Evolutionary conservation across 2,888 invertebrate genomes (phyloP), one percentile per base, ranked within the genome.

Genomic region (Andrena bicolor): DNA sequence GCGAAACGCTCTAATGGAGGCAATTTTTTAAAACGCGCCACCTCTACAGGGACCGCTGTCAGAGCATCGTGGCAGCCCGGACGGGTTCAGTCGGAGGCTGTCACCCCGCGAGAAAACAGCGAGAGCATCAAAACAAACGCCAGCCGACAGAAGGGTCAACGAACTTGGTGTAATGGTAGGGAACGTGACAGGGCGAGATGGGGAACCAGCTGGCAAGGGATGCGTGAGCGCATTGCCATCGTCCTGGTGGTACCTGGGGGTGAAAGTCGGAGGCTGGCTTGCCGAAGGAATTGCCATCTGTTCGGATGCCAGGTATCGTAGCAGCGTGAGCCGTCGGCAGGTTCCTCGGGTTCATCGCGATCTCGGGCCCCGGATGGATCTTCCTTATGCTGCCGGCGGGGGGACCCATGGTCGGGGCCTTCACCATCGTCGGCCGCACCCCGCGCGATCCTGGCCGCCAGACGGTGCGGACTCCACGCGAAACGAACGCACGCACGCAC

Each of bases 331-430:
- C 86, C 28, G 84, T 78, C 63, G 82, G 83, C 74, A 92, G 88
- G 74, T 91, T 90, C 83, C 93, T 87, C 60, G 93, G 93, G 78
- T 92, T 92, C 81, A 93, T 93, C 60, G 91, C 90, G 68, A 93
- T 92, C 84, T 93, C 93, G 30, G 92, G 84, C 66, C 89, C 86
- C 41, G 90, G 86, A 35, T 85, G 84, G 69, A 88, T 85, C 83
- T 86, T 90, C 70, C 88, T 89, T 70, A 82, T 73, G 69, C 79
- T 72, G 10, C 64, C 84, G 4, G 82, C 83, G 56, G 86, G 71
- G 61, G 88, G 87, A 56, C 89, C 90, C 88, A 91, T 83, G 70
- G 75, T 88, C 80, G 91, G 91, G 80, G 91, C 91, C 88, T 90
- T 92, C 80, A 92, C 90, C 92, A 92, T 85, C 80, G 79, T 87